Base-by-base conservation (phyloP, 2,113 vertebrate species). In the Salvelinus sp. region DNA sequence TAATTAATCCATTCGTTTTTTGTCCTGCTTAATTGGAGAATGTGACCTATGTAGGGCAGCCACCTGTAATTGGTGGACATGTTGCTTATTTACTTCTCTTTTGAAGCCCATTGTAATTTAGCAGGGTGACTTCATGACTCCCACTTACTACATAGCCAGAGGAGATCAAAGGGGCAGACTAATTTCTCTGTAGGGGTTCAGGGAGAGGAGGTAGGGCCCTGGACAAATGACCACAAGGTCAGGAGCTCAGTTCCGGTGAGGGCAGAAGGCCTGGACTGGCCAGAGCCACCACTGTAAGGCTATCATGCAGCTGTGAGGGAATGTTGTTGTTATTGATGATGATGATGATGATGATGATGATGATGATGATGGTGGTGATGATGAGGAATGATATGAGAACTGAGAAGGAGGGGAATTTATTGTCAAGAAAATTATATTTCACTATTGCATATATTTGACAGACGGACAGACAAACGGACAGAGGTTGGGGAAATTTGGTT, bases 211-310 rank as follows among this genome's bases (percentile, higher is more conserved):
- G 18, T 84, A 76, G 82, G 67, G 57, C 79, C 78, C 84, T 79
- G 92, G 91, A 94, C 90, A 92, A 91, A 92, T 88, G 84, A 82
- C 88, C 84, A 54, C 73, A 75, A 86, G 92, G 92, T 93, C 91
- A 92, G 87, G 78, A 83, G 78, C 78, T 87, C 80, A 88, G 88
- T 90, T 92, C 92, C 87, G 90, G 77, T 84, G 72, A 81, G 85
- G 86, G 63, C 63, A 84, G 84, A 81, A 70, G 30, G 75, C 75
- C 80, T 38, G 38, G 9, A 44, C 38, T 44, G 79, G 86, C 79
- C 73, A 69, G 22, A n/a, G 75, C 79, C 83, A 74, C 82, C 86
- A 80, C 81, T 70, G 38, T 72, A 3, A 1, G 4, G 70, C 25
- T 65, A 4, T 22, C 20, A 23, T 65, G 60, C 57, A 73, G 25